phyloP scores from a whole-genome alignment of 1,140 invertebrate genomes.

The Platyscapa corneri region DNA sequence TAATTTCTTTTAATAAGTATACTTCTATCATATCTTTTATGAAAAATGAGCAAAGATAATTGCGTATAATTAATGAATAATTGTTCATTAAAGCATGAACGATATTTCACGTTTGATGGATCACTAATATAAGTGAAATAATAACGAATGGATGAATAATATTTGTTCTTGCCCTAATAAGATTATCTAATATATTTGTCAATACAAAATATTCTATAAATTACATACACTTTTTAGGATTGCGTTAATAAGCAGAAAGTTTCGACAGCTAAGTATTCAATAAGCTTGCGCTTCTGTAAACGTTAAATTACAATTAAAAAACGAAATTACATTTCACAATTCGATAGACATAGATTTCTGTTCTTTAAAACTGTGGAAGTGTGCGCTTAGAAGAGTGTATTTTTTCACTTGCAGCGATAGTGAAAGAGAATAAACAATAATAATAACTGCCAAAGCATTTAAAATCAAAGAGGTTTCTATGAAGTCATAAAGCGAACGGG shows the following conservation, averaged over 20 bases:
- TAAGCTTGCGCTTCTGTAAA: not conserved
- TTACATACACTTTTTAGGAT: too few relatives aligned
- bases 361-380: too few relatives aligned
- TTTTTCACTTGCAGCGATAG: not conserved
- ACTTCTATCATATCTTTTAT: too few relatives aligned
- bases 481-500: not conserved
- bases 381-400: not conserved
- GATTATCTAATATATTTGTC: too few relatives aligned
- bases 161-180: not conserved
- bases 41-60: too few relatives aligned
- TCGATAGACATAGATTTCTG: too few relatives aligned
- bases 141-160: not conserved
- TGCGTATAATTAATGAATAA: too few relatives aligned
- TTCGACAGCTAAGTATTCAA: not conserved
- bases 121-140: not conserved
- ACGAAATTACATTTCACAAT: not conserved
- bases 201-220: too few relatives aligned
- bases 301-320: not conserved
- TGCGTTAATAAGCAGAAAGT: too few relatives aligned
- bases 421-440: not conserved
- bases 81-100: not conserved
- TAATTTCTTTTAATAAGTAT: too few relatives aligned
- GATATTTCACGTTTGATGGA: not conserved
- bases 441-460: not conserved
- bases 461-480: not conserved